Base-by-base conservation (phyloP, 2,113 vertebrate genomes). In the Pterocles gutturalis region DNA sequence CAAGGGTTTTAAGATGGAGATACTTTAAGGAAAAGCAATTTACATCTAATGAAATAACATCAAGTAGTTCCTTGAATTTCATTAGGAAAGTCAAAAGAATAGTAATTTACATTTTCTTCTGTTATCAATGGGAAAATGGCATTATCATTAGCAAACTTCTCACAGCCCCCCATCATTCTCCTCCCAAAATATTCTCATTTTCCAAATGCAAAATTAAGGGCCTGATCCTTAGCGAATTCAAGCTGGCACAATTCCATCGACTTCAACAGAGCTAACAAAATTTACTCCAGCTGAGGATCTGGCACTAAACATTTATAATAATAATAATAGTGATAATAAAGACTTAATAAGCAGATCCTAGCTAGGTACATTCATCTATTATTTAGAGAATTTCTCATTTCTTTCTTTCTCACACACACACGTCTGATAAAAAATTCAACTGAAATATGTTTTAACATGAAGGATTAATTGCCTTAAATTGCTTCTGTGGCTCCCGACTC, bases 241-340 rank as follows among this genome's bases (percentile, higher is more conserved):
- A 48, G 55, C 57, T 94, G 88, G 81, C 87, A 83, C 79, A 91
- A 83, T 22, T 73, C 87, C 95, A 87, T 11, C 18, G 58, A 5
- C n/a, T 18, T 34, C 66, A 43, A 11, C 2, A 8, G 9, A 72
- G 66, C 85, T 45, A 25, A 64, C 53, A 12, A 54, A 61, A 73
- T 81, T 80, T 86, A 80, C 54, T 88, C 82, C 79, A 88, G 96
- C 79, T 86, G 83, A 94, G 92, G 78, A 77, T 83, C 89, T 83
- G 88, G 71, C 88, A 90, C 64, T 77, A 67, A 60, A 26, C 43
- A 38, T 31, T 91, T 22, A 45, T 29, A 60, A 34, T 36, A 62
- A 81, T 24, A 24, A 55, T 25, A 55, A 43, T 45, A 54, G 48
- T 18, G 48, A n/a, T 6, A 49, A 81, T 33, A 70, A 73, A 25